Percentiles rank a stretch among this genome's conserved stretches.
Conservation (phyloP, 2,113 vertebrate species). For the Daubentonia madagascariensis region DNA sequence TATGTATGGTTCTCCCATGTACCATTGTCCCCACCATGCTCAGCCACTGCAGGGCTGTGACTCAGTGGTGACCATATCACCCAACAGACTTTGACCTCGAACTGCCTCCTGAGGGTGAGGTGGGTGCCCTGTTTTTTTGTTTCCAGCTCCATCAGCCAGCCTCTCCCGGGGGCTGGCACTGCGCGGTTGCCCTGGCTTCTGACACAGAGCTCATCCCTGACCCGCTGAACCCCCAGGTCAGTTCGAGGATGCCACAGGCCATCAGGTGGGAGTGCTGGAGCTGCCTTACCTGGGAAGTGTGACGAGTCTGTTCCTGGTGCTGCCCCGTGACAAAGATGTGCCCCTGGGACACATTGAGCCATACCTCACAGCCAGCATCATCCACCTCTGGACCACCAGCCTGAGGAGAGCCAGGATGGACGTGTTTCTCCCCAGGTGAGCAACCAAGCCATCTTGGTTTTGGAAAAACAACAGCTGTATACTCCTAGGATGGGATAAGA, state of each 20-base stretch:
- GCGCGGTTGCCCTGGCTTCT: background rate
- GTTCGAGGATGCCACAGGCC: slow-evolving; percentile 84
- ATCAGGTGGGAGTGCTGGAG: slow-evolving; percentile 87
- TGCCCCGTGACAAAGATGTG: slow-evolving; percentile 86
- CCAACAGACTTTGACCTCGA: background rate
- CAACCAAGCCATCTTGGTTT: slow-evolving; percentile 2
- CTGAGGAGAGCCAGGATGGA: slow-evolving; percentile 90
- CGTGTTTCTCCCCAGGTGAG: slow-evolving; percentile 92
- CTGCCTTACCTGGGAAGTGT: slow-evolving; percentile 87
- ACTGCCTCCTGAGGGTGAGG: background rate
- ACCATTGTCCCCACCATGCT: background rate
- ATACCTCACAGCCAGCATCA: slow-evolving; percentile 85
- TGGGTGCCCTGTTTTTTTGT: background rate
- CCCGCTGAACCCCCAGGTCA: slow-evolving; percentile 84
- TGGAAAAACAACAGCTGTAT: background rate
- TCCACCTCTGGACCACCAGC: slow-evolving; percentile 86
- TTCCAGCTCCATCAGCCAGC: background rate
- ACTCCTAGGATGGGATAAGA: background rate
- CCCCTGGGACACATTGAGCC: slow-evolving; percentile 84
- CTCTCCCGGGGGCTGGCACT: background rate
- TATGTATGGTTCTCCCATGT: background rate
- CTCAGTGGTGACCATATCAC: background rate
- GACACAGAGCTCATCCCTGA: background rate
- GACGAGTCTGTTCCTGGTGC: slow-evolving; percentile 89
- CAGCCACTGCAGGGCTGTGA: background rate